A percentile compares a stretch with the other conserved stretches of the same genome.
phyloP scores from a whole-genome alignment of 92 coral and sea anemone species.

The Porites divaricata region DNA sequence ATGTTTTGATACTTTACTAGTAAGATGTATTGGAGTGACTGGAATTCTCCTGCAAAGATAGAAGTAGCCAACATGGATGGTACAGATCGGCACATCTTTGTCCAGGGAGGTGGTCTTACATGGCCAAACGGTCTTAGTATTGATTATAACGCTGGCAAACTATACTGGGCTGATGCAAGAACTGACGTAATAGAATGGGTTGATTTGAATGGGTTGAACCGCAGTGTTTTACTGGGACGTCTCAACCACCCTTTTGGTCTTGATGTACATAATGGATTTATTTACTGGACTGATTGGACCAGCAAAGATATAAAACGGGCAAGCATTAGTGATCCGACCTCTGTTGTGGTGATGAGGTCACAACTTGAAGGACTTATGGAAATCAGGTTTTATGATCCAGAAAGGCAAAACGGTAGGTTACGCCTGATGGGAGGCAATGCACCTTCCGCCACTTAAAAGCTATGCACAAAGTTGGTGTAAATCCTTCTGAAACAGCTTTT shows the following conservation, averaged over 20 bases:
- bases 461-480: too few species aligned
- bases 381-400: slow-evolving; percentile 73
- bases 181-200: slow-evolving; percentile 66
- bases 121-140: slow-evolving; percentile 94
- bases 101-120: slow-evolving; percentile 64
- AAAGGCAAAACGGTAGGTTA: slow-evolving; percentile 73
- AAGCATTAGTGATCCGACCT: slow-evolving; percentile 42
- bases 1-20: slow-evolving; percentile 30
- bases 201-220: slow-evolving; percentile 69
- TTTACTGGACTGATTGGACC: slow-evolving; percentile 92
- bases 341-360: slow-evolving; percentile 68
- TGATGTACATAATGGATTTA: slow-evolving; percentile 79
- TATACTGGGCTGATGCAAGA: slow-evolving; percentile 90
- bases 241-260: slow-evolving; percentile 85
- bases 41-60: slow-evolving; percentile 83
- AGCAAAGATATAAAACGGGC: slow-evolving; percentile 67
- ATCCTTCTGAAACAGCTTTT: too few species aligned
- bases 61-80: slow-evolving; percentile 96
- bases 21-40: slow-evolving; percentile 92
- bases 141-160: slow-evolving; percentile 63
- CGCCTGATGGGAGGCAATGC: not conserved
- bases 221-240: slow-evolving; percentile 49
- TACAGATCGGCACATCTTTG: slow-evolving; percentile 65
- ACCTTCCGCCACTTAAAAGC: too few species aligned
- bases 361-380: slow-evolving; percentile 77